phyloP scores from a whole-genome alignment of 35 echinoderm and acorn worm species.

The Heliocidaris erythrogramma region DNA sequence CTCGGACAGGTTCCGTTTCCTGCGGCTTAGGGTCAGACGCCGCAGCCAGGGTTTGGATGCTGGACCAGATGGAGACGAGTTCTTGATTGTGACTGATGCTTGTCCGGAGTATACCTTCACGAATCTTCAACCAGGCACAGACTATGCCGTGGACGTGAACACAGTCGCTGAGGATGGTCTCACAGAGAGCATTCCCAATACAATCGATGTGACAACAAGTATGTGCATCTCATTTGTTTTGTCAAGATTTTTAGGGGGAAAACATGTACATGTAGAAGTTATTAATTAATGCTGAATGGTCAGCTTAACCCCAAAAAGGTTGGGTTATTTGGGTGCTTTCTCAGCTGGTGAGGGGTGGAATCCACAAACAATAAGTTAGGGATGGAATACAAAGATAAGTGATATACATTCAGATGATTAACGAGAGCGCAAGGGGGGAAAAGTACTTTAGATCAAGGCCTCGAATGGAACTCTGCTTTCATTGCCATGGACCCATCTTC shows the following conservation, averaged over 20 bases:
- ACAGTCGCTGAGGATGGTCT: not conserved
- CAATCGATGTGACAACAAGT: not conserved
- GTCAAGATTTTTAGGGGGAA: not conserved
- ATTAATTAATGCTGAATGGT: too few species aligned
- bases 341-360: too few species aligned
- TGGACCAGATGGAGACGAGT: not conserved
- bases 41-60: not conserved
- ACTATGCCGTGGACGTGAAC: not conserved
- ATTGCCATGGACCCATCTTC: too few species aligned
- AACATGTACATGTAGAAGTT: not conserved
- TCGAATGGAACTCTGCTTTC: too few species aligned
- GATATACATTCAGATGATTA: too few species aligned
- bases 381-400: too few species aligned
- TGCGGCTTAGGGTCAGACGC: not conserved
- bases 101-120: constrained; percentile 19
- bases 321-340: too few species aligned
- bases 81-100: not conserved
- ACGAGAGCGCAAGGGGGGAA: too few species aligned
- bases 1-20: not conserved
- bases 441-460: too few species aligned
- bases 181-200: not conserved
- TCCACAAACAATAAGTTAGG: too few species aligned
- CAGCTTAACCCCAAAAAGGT: too few species aligned
- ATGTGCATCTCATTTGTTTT: not conserved
- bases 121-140: not conserved